phyloP scores from a whole-genome alignment of 2,113 vertebrate genomes.

The Camelus dromedarius region DNA sequence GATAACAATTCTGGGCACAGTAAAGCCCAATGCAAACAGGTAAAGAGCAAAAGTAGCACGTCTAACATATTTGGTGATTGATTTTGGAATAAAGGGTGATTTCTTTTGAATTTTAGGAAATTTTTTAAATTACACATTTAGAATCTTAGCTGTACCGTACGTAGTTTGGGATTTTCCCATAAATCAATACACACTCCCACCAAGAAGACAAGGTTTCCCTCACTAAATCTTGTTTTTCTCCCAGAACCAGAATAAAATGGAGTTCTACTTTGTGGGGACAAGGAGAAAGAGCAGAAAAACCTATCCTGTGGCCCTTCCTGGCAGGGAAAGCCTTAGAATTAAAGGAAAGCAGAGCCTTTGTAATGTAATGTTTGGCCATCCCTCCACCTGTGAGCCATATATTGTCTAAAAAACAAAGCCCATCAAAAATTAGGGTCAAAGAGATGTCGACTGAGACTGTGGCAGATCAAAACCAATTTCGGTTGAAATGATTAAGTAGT shows the following conservation, averaged over 20 bases:
- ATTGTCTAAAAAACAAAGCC: neutral
- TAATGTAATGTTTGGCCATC: neutral
- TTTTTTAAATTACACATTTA: neutral
- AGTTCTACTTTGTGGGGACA: neutral
- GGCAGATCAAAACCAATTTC: neutral
- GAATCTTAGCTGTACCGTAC: neutral
- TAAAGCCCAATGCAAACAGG: slow-evolving; percentile 83
- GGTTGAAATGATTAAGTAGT: neutral
- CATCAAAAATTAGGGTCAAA: neutral
- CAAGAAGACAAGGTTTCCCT: neutral
- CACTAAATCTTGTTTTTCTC: neutral
- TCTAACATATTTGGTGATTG: neutral
- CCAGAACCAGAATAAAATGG: neutral
- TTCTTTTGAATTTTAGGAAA: neutral
- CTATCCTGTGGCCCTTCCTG: neutral
- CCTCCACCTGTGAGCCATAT: neutral
- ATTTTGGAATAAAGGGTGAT: slow-evolving; percentile 15
- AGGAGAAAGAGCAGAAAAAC: neutral
- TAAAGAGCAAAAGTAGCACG: slow-evolving; percentile 59
- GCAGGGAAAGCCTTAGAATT: neutral
- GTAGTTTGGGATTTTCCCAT: neutral
- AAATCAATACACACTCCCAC: neutral
- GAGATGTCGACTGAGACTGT: neutral
- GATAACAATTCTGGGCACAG: slow-evolving; percentile 82
- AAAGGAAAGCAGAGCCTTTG: neutral